Base-by-base conservation (phyloP, 1,140 invertebrate genomes). In the Chymomyza costata region DNA sequence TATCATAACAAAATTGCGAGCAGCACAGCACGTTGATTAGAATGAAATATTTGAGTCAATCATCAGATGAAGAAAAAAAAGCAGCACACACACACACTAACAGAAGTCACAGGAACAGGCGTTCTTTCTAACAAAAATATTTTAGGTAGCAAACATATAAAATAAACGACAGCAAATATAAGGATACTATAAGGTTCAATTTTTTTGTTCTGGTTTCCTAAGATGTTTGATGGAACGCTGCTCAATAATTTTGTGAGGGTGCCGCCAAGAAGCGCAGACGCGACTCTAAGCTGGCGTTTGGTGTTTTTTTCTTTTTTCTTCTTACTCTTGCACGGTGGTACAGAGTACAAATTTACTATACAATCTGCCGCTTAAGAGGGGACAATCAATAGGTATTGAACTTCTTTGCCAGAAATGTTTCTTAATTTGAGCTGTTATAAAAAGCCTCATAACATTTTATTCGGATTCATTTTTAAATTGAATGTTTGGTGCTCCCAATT, bases 191-290 rank as follows among this genome's bases (percentile, higher is more conserved):
- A 62, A 53, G 35, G 47, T 64, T 58, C 48, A 66, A 51, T 32
- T 40, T 30, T 32, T 52, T 34, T 39, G 35, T 10, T 40, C 18
- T 37, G 8, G 25, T 10, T 5, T 28, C 13, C 13, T 34, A 3
- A 3, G 2, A 5, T 13, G 10, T 18, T 52, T 50, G 62, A 65
- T 58, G 58, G 39, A 58, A 63, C 65, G 59, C 47, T 83, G 74
- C 51, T 68, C 81, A 83, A 83, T 83, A 83, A 83, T 83, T 83
- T 83, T 83, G 81, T 73, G 81, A 83, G 81, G 81, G 81, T 83
- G 81, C 81, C 81, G 81, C 80, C 81, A 83, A 68, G 80, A 74
- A 58, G 67, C 73, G 73, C 68, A 73, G 66, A 61, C 63, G 43
- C 54, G 43, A 46, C 50, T 58, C 45, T 52, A 51, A n/a, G 49